Conservation (phyloP, 2,113 vertebrate species). For the Hippocampus barbouri region DNA sequence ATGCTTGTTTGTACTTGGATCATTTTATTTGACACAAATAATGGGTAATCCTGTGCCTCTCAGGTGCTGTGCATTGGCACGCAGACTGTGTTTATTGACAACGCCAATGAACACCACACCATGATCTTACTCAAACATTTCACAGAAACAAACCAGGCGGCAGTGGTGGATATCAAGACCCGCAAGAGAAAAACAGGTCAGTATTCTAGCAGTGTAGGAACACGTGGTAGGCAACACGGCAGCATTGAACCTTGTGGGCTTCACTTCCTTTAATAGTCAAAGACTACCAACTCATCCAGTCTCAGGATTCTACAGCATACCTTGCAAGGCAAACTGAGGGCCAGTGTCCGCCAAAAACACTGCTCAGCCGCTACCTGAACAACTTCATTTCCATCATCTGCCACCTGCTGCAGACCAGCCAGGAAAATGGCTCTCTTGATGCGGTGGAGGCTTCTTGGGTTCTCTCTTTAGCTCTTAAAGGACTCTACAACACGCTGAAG, state of each 20-base stretch:
- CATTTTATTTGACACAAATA: not conserved
- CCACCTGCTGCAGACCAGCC: conserved; percentile 81
- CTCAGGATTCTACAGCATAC: conserved; percentile 63
- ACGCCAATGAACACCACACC: conserved; percentile 91
- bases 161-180: conserved; percentile 91
- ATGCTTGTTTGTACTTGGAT: not conserved
- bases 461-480: conserved; percentile 88
- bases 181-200: conserved; percentile 93
- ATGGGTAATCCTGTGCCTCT: not conserved
- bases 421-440: conserved; percentile 80
- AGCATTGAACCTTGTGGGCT: not conserved
- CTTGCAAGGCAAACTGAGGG: conserved; percentile 35
- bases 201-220: not conserved
- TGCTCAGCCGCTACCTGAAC: conserved; percentile 81
- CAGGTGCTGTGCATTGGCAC: conserved; percentile 95
- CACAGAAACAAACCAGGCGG: conserved; percentile 92
- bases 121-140: conserved; percentile 96
- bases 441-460: conserved; percentile 96
- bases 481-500: conserved; percentile 91
- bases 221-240: not conserved
- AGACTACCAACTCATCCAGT: conserved; percentile 89
- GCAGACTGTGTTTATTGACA: conserved; percentile 90
- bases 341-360: conserved; percentile 51
- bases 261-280: conserved; percentile 75
- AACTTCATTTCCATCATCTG: conserved; percentile 87